Evolutionary conservation across 2,888 invertebrate species (phyloP).

Genomic region (Polyommatus icarus): DNA sequence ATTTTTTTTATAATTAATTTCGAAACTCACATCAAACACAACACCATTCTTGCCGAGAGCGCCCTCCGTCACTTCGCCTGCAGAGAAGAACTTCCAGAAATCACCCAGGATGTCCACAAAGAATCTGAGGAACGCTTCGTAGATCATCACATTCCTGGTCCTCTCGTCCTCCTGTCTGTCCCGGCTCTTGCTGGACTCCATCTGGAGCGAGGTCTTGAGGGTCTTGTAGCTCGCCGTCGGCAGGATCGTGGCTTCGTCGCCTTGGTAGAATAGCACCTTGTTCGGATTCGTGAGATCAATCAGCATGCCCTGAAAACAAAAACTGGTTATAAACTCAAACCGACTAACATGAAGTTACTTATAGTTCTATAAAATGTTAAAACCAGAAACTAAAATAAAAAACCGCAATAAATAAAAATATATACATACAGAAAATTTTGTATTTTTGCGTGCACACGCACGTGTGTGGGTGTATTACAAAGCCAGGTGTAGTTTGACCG

Average conservation of each 20-base stretch:
- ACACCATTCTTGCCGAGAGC: slow-evolving; percentile 62
- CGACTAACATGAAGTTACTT: too few relatives aligned
- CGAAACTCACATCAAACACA: slow-evolving; percentile 65
- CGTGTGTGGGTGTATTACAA: too few relatives aligned
- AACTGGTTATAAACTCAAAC: not conserved
- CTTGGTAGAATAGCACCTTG: slow-evolving; percentile 83
- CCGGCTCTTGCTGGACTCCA: slow-evolving; percentile 61
- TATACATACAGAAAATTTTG: too few relatives aligned
- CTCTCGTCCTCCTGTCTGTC: slow-evolving; percentile 64
- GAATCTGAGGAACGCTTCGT: slow-evolving; percentile 88
- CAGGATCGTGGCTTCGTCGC: slow-evolving; percentile 88
- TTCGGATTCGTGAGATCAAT: slow-evolving; percentile 84
- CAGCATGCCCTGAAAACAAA: slow-evolving; percentile 82
- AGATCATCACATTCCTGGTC: slow-evolving; percentile 86
- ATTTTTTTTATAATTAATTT: not conserved
- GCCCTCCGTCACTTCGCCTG: slow-evolving; percentile 54
- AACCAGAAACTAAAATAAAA: too few relatives aligned
- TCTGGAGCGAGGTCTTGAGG: slow-evolving; percentile 77
- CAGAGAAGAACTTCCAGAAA: slow-evolving; percentile 80
- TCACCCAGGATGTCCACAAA: slow-evolving; percentile 89
- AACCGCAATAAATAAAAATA: too few relatives aligned
- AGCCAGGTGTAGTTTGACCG: too few relatives aligned
- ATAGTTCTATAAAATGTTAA: too few relatives aligned
- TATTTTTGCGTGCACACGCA: too few relatives aligned
- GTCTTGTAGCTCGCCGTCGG: slow-evolving; percentile 85